Conservation (phyloP, 2,113 vertebrate genomes). For the Xiphophorus maculatus region DNA sequence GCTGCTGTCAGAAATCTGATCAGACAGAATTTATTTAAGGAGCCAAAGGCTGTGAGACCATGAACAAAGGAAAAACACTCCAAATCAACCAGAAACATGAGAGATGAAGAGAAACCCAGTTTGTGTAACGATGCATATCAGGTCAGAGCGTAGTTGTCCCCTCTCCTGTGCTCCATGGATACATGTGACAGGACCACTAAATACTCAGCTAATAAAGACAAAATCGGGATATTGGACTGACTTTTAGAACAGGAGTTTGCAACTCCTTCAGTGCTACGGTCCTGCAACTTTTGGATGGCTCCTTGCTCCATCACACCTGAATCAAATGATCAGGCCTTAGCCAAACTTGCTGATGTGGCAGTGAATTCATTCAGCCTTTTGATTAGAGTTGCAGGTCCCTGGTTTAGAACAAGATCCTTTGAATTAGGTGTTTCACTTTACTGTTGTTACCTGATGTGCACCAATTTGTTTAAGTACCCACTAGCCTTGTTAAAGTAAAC, state of each 20-base stretch:
- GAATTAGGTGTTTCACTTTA: too few species aligned
- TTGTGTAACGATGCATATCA: slow-evolving; percentile 7
- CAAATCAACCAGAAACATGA: slow-evolving; percentile 13
- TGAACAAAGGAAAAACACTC: slow-evolving; percentile 16
- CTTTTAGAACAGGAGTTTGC: background rate
- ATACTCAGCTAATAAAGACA: background rate
- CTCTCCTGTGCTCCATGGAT: slow-evolving; percentile 14
- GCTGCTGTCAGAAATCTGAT: slow-evolving; percentile 45
- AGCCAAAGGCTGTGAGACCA: background rate
- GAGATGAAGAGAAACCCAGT: slow-evolving; percentile 15
- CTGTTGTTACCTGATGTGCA: too few species aligned
- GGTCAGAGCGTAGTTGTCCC: slow-evolving; percentile 15
- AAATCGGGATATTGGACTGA: background rate
- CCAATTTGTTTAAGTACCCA: too few species aligned
- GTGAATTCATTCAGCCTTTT: too few species aligned
- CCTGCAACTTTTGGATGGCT: too few species aligned
- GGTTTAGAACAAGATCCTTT: too few species aligned
- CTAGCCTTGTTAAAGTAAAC: too few species aligned
- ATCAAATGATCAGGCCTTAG: too few species aligned
- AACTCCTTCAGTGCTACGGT: background rate
- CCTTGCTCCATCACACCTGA: too few species aligned
- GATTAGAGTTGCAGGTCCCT: too few species aligned
- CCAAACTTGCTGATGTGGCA: too few species aligned
- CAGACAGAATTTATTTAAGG: slow-evolving; percentile 21
- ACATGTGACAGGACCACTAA: slow-evolving; percentile 25